phyloP scores from a whole-genome alignment of 2,113 vertebrate species.

The Syrrhaptes paradoxus region DNA sequence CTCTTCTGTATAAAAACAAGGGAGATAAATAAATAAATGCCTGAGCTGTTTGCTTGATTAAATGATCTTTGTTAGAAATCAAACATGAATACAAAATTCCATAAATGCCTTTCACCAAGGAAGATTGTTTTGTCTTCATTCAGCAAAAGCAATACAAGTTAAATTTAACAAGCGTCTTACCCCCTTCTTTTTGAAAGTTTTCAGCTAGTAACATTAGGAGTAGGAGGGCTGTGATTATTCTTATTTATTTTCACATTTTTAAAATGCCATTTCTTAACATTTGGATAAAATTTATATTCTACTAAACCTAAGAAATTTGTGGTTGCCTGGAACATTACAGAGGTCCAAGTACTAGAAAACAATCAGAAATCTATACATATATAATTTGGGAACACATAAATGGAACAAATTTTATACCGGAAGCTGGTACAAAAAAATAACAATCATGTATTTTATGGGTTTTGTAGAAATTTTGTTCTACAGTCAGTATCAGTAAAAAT shows the following conservation, averaged over 20 bases:
- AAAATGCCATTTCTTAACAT: neutral
- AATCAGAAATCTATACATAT: neutral
- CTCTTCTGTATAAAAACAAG: neutral
- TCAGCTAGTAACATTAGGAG: neutral
- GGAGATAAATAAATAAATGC: constrained; percentile 18
- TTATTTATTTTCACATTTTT: neutral
- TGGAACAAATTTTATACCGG: neutral
- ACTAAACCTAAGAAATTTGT: neutral
- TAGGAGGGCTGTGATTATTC: neutral
- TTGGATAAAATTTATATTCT: neutral
- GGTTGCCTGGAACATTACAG: neutral
- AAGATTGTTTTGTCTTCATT: constrained; percentile 29
- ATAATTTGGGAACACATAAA: neutral
- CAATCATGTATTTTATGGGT: accelerated
- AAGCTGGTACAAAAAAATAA: neutral
- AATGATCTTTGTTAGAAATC: neutral
- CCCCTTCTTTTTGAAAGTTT: neutral
- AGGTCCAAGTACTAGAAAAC: neutral
- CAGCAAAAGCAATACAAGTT: neutral
- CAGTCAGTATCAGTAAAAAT: neutral
- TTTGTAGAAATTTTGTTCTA: neutral
- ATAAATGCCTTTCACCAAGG: neutral
- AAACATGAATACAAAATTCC: constrained; percentile 1
- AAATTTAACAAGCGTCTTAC: neutral
- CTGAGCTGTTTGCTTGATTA: constrained; percentile 25